Base-by-base conservation (phyloP, 2,888 invertebrate species). In the Petrophora chlorosata region DNA sequence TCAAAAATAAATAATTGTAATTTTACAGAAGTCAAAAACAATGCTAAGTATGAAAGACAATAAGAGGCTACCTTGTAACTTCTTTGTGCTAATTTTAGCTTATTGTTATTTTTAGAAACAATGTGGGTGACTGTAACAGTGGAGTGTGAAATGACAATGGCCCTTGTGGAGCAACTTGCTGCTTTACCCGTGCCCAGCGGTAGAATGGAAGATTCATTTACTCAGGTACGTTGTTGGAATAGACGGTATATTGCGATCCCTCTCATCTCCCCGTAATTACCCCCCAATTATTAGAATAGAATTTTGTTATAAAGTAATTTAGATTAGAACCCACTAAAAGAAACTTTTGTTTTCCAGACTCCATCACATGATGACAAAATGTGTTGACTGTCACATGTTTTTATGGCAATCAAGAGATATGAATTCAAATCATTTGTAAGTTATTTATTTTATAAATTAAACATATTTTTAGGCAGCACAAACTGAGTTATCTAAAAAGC, bases 81-180 rank as follows among this genome's bases (percentile, higher is more conserved):
- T 17, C 39, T 41, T 46, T 41, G 41, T 40, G 13, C 22, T 52
- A 28, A 33, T 19, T 16, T 35, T 10, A 30, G 30, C 29, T 29
- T 35, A 15, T 15, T 50, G 45, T 43, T 55, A 30, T 32, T 87
- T 85, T 46, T 79, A 96, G 96, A 97, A 82, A 92, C 94, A 45
- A 93, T 97, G 73, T 96, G 95, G 95, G 94, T 94, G 55, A 95
- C 96, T 74, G 89, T 97, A 38, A 93, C 93, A 32, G 97, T 97
- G 23, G 95, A 94, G 56, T 95, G 95, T 68, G 94, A 94, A 73
- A 95, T 95, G 61, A 94, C 96, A 23, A 91, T 96, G 81, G 95
- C 94, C 42, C 90, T 96, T 48, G 96, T 96, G 47, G 95, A 96
- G 79, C 96, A 96, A 80, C 84, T 96, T 41, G 90, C 90, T 55